Base-by-base conservation (phyloP, 92 coral and sea anemone genomes). In the Epizoanthus scotinus region DNA sequence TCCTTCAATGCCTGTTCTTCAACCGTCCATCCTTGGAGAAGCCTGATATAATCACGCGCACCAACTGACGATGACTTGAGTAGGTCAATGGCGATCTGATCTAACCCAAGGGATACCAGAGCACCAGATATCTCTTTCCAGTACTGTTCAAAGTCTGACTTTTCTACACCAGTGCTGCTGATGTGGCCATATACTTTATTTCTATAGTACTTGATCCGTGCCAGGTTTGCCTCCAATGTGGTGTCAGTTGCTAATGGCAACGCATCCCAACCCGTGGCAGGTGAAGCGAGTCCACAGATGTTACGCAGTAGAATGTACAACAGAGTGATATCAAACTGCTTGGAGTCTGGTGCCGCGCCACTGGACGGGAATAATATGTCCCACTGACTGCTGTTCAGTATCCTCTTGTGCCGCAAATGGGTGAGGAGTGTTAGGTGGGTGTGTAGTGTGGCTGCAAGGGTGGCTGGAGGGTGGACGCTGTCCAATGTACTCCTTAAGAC, bases 261-360 rank as follows among this genome's bases (percentile, higher is more conserved):
- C 0, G 15, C 20, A 49, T 79, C 88, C 93, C 90, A 86, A 26
- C 90, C 85, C 13, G 90, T 29, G 20, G 56, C 59, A 28, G 93
- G 90, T 47, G 85, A 58, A 0, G 70, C 70, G 15, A 89, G 42
- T 59, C 90, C 79, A 60, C 93, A 89, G 24, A 86, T 81, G 47
- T 71, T 82, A 25, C 93, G 84, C 56, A 89, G 87, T 47, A 89
- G 73, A 42, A 71, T 77, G 73, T 67, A 83, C 60, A 89, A 70
- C 21, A 89, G 79, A 31, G 93, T 82, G 20, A 89, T 86, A 66
- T 89, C 93, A 85, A 86, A 89, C 57, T 72, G 63, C 6, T 73
- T 78, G 47, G 90, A 86, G 18, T 85, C 57, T 2, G 90, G 85
- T 12, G 70, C 28, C 26, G 60, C 90, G 28, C 85, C 85, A 18